A percentile compares a stretch with the other conserved stretches of the same genome.
phyloP scores from a whole-genome alignment of 2,797 vertebrate genomes.

The Lepus townsendii region DNA sequence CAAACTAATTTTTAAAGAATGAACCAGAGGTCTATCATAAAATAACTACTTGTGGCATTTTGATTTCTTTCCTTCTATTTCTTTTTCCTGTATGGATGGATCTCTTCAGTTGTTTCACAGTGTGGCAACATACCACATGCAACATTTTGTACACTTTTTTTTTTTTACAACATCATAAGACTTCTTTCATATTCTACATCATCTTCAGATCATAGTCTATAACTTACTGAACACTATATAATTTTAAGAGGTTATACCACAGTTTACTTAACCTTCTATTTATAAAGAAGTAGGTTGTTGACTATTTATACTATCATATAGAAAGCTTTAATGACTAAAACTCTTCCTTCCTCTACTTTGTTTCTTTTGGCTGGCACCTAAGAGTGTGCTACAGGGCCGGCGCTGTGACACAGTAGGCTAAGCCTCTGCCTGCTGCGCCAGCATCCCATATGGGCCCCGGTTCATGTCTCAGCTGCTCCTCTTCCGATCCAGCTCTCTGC shows the following conservation, averaged over 20 bases:
- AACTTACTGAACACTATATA: not conserved
- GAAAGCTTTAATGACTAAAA: not conserved
- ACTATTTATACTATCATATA: not conserved
- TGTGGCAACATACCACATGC: not conserved
- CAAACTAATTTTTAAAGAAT: not conserved
- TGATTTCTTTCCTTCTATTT: not conserved
- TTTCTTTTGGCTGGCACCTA: slow-evolving; percentile 18
- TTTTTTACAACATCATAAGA: not conserved
- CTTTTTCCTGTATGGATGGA: not conserved
- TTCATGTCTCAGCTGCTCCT: too few species aligned
- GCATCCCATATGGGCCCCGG: too few species aligned
- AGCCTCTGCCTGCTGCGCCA: too few species aligned
- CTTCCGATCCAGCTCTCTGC: too few species aligned
- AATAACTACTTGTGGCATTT: not conserved
- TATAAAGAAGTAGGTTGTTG: not conserved
- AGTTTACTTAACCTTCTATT: not conserved
- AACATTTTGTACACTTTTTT: not conserved
- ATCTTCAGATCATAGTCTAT: not conserved
- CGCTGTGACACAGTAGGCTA: too few species aligned
- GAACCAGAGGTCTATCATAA: not conserved
- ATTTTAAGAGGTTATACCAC: not conserved
- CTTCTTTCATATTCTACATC: not conserved
- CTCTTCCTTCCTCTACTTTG: not conserved
- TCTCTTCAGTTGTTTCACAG: not conserved
- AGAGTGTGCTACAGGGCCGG: not conserved